Percentiles rank a stretch among this genome's conserved stretches.
Conservation (phyloP, 1,140 invertebrate species). For the Gryon sp. region DNA sequence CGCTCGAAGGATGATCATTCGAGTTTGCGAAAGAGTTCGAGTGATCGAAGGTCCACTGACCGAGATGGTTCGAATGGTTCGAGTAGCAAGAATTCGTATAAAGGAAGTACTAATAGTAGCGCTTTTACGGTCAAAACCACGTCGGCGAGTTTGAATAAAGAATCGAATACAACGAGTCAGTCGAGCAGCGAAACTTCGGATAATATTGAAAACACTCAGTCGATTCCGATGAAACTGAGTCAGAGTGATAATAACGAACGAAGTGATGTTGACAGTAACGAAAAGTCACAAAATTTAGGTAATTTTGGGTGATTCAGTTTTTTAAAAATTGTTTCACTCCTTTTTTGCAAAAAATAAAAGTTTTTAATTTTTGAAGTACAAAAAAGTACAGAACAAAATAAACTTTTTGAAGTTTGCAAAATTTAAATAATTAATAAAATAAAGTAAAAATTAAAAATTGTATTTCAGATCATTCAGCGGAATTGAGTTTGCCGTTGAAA, state of each 20-base stretch:
- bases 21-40: conserved; percentile 73
- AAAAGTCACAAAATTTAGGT: conserved; percentile 38
- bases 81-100: conserved; percentile 73
- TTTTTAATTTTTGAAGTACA: no score
- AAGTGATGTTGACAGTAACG: conserved; percentile 5
- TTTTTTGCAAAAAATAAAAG: no score
- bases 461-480: conserved; percentile 30
- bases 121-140: conserved; percentile 62
- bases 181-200: conserved; percentile 76
- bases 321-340: background rate
- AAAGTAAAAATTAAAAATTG: background rate
- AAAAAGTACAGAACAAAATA: no score
- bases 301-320: background rate
- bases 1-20: conserved; percentile 77
- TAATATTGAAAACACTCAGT: conserved; percentile 68
- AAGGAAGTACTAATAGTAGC: conserved; percentile 65
- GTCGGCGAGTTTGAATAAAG: conserved; percentile 70
- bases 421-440: no score
- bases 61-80: conserved; percentile 78
- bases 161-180: conserved; percentile 70
- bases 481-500: conserved; percentile 72
- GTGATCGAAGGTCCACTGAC: conserved; percentile 76
- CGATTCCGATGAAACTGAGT: conserved; percentile 48
- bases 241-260: conserved; percentile 29
- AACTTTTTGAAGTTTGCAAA: no score